Conservation (phyloP, 92 coral and sea anemone genomes). For the Micromussa lordhowensis region DNA sequence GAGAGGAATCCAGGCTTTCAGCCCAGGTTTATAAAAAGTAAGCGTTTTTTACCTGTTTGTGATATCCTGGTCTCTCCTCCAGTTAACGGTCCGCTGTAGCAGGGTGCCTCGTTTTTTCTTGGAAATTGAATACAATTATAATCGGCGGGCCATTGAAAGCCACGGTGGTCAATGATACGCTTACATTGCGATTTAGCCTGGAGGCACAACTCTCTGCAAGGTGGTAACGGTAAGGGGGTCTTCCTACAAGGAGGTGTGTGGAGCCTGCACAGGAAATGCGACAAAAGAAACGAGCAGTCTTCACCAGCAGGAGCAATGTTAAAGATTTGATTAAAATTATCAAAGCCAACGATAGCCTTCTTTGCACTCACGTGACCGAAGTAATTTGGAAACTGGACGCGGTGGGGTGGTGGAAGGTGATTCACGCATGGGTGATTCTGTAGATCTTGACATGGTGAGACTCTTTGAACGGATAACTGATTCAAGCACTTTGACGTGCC, state of each 20-base stretch:
- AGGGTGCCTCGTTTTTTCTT: conserved; percentile 15
- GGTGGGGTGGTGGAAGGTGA: neutral
- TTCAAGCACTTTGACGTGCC: conserved; percentile 20
- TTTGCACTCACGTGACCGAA: conserved; percentile 35
- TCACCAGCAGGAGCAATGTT: neutral
- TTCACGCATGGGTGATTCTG: neutral
- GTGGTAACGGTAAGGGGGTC: conserved; percentile 24
- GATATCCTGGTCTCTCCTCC: neutral
- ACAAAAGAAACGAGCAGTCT: conserved; percentile 38
- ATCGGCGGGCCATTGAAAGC: conserved; percentile 58
- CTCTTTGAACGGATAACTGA: conserved; percentile 9
- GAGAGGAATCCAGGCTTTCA: too few relatives aligned
- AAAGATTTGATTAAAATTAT: neutral
- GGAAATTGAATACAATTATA: conserved; percentile 56
- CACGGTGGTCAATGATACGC: neutral
- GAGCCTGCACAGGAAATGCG: conserved; percentile 51
- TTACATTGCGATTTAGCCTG: conserved; percentile 17
- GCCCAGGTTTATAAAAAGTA: neutral
- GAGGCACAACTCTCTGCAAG: conserved; percentile 65
- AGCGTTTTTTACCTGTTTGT: conserved; percentile 5
- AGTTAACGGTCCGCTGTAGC: conserved; percentile 26
- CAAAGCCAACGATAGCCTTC: conserved; percentile 3
- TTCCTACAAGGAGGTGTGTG: conserved; percentile 52
- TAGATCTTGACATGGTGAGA: neutral
- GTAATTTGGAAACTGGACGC: conserved; percentile 51